A percentile compares a stretch with the other conserved stretches of the same genome.
Evolutionary conservation across 1,140 invertebrate genomes (phyloP).

Genomic region (Agrypnia vestita): DNA sequence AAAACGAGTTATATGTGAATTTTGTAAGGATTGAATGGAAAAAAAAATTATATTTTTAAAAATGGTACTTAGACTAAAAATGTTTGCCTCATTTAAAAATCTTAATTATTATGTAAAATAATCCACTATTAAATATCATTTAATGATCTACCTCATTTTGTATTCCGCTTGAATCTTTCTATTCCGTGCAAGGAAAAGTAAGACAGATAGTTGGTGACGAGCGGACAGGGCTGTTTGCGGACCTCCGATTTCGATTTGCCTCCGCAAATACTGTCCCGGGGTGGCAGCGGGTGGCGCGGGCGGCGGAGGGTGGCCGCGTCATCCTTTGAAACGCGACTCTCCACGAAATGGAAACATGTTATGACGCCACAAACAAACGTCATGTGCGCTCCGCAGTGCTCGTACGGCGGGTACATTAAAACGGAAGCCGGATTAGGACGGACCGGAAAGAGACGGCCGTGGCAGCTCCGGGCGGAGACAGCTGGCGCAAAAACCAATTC

Average conservation of each 20-base stretch:
- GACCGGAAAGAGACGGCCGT: not conserved
- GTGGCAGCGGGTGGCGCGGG: not conserved
- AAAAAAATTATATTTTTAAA: no score
- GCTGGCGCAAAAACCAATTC: not conserved
- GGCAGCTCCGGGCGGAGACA: not conserved
- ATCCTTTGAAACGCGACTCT: conserved; percentile 38
- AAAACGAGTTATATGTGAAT: no score
- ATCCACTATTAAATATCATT: no score
- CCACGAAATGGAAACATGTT: conserved; percentile 38
- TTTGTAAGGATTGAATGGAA: no score
- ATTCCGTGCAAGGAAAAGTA: not conserved
- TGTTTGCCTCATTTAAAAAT: no score
- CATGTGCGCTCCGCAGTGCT: conserved; percentile 12
- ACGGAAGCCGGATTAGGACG: not conserved
- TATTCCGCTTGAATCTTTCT: conserved; percentile 12
- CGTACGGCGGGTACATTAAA: conserved; percentile 21
- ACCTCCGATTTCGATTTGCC: conserved; percentile 56
- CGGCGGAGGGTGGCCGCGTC: not conserved
- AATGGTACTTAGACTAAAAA: no score
- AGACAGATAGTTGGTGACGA: conserved; percentile 14
- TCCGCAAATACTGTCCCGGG: conserved; percentile 49
- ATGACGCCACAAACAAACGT: conserved; percentile 37
- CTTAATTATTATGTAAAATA: no score
- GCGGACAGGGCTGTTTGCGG: conserved; percentile 43
- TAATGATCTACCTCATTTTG: no score